Percentiles rank a stretch among this genome's conserved stretches.
Conservation (phyloP, 2,113 vertebrate species). For the Chlorodrepanis virens region DNA sequence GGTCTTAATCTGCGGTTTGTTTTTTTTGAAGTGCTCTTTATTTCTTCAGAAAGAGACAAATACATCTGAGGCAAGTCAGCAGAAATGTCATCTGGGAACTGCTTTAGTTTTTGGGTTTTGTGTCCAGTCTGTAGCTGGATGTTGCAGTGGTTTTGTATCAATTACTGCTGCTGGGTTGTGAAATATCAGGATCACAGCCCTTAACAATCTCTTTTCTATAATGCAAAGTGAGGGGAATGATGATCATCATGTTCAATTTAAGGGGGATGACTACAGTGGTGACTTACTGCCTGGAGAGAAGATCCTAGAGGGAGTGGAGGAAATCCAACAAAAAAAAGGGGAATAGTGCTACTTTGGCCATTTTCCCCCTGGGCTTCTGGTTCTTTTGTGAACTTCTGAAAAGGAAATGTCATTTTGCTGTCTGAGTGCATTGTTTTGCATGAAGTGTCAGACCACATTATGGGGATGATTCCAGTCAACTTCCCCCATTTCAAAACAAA, state of each 20-base stretch:
- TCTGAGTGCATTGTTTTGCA: background rate
- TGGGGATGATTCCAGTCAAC: background rate
- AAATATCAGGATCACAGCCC: background rate
- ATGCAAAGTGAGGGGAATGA: background rate
- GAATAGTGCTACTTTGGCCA: background rate
- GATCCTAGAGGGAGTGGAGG: background rate
- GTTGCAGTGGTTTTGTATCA: background rate
- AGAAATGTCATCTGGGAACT: background rate
- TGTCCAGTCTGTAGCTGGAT: background rate
- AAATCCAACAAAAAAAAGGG: background rate
- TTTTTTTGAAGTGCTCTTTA: background rate
- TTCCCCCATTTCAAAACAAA: background rate
- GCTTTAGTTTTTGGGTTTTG: background rate
- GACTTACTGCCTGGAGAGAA: background rate
- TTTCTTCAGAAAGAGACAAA: background rate
- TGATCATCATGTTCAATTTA: background rate
- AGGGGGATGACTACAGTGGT: background rate
- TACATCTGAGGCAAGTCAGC: background rate
- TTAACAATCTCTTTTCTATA: background rate
- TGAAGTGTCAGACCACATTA: background rate
- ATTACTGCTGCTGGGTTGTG: background rate
- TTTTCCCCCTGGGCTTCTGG: background rate
- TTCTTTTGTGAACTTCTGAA: constrained; percentile 3
- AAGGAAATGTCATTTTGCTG: constrained; percentile 19
- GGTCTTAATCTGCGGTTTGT: background rate